Percentiles rank a stretch among this genome's conserved stretches.
phyloP scores from a whole-genome alignment of 2,797 vertebrate species.

The Eulemur rubriventer region DNA sequence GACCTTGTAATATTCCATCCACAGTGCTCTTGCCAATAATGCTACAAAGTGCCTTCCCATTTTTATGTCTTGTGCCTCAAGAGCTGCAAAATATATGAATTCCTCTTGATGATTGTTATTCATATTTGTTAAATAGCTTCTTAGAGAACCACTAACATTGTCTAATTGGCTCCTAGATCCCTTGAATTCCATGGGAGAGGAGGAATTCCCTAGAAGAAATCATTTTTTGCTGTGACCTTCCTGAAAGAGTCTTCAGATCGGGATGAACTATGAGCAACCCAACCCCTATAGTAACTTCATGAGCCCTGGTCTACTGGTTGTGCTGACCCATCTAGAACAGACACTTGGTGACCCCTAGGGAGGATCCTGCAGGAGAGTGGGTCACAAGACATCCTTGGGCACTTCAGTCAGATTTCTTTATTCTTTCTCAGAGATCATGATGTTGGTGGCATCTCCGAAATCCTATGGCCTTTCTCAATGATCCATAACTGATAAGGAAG shows the following conservation, averaged over 20 bases:
- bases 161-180: neutral
- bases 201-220: conserved; percentile 24
- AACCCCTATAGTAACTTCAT: neutral
- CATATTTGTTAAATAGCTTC: neutral
- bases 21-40: neutral
- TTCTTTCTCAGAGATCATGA: conserved; percentile 12
- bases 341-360: neutral
- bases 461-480: neutral
- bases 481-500: neutral
- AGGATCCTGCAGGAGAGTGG: neutral
- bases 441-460: neutral
- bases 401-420: neutral
- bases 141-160: neutral
- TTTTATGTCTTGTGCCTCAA: neutral
- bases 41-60: neutral
- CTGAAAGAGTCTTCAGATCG: neutral
- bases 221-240: neutral
- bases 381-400: neutral
- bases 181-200: neutral
- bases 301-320: neutral
- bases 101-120: neutral
- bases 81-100: neutral
- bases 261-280: neutral
- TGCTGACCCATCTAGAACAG: neutral
- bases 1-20: neutral